Evolutionary conservation across 1,140 invertebrate genomes (phyloP).

Genomic region (Ericerus pela): DNA sequence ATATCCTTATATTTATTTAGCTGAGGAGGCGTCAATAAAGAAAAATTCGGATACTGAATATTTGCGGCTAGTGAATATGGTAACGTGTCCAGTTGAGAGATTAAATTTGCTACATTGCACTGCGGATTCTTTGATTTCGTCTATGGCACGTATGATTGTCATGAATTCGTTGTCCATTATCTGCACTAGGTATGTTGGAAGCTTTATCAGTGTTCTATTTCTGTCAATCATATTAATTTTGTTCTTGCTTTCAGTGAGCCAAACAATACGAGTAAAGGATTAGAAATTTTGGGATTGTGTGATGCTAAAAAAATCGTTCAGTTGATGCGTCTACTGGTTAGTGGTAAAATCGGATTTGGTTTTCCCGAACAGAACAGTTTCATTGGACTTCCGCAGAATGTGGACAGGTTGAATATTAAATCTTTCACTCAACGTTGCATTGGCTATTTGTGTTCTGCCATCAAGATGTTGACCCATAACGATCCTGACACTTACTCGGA

Average conservation of each 20-base stretch:
- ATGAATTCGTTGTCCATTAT: constrained; percentile 1
- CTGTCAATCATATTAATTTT: neutral
- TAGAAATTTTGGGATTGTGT: constrained; percentile 41
- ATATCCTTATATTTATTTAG: neutral
- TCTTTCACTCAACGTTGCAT: constrained; percentile 32
- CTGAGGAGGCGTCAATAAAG: neutral
- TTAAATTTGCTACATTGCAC: neutral
- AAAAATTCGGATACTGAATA: neutral
- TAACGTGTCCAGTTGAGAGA: neutral
- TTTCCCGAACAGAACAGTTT: neutral
- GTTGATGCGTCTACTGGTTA: constrained; percentile 45
- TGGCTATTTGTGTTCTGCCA: constrained; percentile 38
- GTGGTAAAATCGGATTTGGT: constrained; percentile 35
- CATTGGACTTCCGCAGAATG: neutral
- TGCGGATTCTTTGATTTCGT: neutral
- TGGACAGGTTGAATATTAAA: constrained; percentile 16
- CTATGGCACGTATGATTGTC: constrained; percentile 2
- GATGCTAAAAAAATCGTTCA: constrained; percentile 43
- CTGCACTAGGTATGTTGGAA: neutral
- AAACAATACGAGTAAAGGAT: constrained; percentile 35
- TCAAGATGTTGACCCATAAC: constrained; percentile 40
- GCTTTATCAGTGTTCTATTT: neutral
- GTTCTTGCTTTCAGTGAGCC: constrained; percentile 30
- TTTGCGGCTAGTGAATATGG: neutral
- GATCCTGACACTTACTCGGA: constrained; percentile 39